Percentiles rank a stretch among this genome's conserved stretches.
Evolutionary conservation across 2,113 vertebrate genomes (phyloP).

Genomic region (Nycticryphes semicollaris): DNA sequence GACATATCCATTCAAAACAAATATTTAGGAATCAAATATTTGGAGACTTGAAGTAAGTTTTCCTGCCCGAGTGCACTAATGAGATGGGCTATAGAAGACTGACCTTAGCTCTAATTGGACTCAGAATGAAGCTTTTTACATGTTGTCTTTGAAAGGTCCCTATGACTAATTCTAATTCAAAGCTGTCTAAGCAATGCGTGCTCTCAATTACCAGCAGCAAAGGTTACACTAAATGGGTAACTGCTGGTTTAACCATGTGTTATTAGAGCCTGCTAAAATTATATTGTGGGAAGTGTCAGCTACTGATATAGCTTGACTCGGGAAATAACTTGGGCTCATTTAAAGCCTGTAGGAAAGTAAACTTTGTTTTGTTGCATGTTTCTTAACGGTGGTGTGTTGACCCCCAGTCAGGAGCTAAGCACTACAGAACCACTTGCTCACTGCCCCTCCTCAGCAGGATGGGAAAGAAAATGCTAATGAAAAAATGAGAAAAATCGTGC

Average conservation of each 20-base stretch:
- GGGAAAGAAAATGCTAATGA: background rate
- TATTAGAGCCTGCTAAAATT: background rate
- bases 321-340: background rate
- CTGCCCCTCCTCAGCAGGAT: background rate
- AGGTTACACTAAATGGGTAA: slow-evolving; percentile 30
- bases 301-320: background rate
- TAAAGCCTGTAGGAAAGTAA: background rate
- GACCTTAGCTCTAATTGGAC: slow-evolving; percentile 41
- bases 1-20: background rate
- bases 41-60: background rate
- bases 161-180: slow-evolving; percentile 38
- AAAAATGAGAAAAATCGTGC: background rate
- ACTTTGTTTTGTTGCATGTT: background rate
- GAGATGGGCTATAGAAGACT: slow-evolving; percentile 26
- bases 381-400: background rate
- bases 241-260: background rate
- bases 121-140: slow-evolving; percentile 18
- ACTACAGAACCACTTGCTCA: background rate
- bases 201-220: slow-evolving; percentile 41
- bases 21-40: background rate
- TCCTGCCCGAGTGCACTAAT: background rate
- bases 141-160: slow-evolving; percentile 20
- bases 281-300: background rate
- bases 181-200: slow-evolving; percentile 7
- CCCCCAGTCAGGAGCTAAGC: background rate